Base-by-base conservation (phyloP, 2,797 vertebrate species). In the Myoxocephalus aenaeus region DNA sequence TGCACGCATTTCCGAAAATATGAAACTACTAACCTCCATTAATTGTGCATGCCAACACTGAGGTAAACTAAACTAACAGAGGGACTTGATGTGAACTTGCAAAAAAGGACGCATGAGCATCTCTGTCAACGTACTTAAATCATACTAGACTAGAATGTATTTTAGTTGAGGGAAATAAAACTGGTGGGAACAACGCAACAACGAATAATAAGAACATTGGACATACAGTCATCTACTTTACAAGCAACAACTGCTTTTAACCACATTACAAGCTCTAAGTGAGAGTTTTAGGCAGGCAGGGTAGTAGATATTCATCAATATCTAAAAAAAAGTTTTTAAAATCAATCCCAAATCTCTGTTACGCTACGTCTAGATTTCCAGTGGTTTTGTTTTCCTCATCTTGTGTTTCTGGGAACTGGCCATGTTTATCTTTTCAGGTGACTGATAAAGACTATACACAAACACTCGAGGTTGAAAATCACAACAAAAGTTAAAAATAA, bases 401-500 rank as follows among this genome's bases (percentile, higher is more conserved):
- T 17, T n/a, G 7, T 46, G 34, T 50, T 48, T 46, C 50, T 7
- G 8, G 34, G 7, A 59, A 8, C 12, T 8, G 56, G 14, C 44
- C 9, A 1, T 46, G 17, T 72, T 64, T 57, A 10, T 68, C 73
- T 32, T 69, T 63, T 63, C 65, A 75, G 2, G 38, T 53, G 14
- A 20, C 36, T 77, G 68, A 75, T 56, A 38, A 67, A 27, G 44
- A 18, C 36, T 8, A 34, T 1, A 2, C 22, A 22, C 22, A 56
- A 69, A 46, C 34, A 57, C 4, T 12, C 0, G 0, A 48, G 69
- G 32, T 25, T 13, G 10, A 75, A 66, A 15, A 46, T 73, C 54
- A 22, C 0, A 11, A 50, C 27, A 25, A 51, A 65, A 69, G 68
- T 76, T 81, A 66, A 77, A 85, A 75, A 79, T 87, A 65, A 27